Evolutionary conservation across 2,888 invertebrate genomes (phyloP).

Genomic region (Tupiocoris notatus): DNA sequence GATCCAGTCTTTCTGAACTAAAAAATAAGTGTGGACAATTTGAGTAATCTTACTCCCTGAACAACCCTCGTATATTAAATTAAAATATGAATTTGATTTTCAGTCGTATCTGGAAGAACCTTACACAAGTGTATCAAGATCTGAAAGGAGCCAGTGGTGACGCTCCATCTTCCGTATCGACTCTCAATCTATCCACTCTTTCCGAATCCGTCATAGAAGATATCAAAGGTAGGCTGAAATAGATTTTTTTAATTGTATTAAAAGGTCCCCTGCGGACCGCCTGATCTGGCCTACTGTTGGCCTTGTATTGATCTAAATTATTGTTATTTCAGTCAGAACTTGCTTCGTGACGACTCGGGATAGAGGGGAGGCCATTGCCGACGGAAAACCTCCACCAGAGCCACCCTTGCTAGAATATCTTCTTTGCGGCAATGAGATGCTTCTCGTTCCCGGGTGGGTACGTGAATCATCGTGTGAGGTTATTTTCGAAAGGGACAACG

Average conservation of each 20-base stretch:
- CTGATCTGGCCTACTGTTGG: no score
- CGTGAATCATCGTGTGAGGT: constrained; percentile 82
- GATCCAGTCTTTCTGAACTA: no score
- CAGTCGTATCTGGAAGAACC: constrained; percentile 46
- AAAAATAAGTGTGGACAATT: no score
- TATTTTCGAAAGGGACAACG: constrained; percentile 80
- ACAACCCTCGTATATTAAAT: no score
- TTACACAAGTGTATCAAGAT: constrained; percentile 44
- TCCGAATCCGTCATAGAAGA: constrained; percentile 58
- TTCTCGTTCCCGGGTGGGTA: constrained; percentile 66
- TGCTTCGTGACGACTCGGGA: constrained; percentile 81
- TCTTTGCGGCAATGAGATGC: constrained; percentile 61
- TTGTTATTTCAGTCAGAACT: constrained; percentile 64
- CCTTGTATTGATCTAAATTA: no score
- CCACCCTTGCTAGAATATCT: constrained; percentile 67
- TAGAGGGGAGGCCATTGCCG: constrained; percentile 63
- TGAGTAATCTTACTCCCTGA: no score
- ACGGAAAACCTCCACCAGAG: constrained; percentile 54
- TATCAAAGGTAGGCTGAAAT: constrained; percentile 57
- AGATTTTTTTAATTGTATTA: no score
- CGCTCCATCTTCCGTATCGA: constrained; percentile 40
- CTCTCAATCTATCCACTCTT: constrained; percentile 50
- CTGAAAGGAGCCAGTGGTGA: constrained; percentile 33
- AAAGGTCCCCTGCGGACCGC: no score
- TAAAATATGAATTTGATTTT: background rate